Percentiles rank a stretch among this genome's conserved stretches.
phyloP scores from a whole-genome alignment of 2,888 invertebrate genomes.

The Ormia ochracea region DNA sequence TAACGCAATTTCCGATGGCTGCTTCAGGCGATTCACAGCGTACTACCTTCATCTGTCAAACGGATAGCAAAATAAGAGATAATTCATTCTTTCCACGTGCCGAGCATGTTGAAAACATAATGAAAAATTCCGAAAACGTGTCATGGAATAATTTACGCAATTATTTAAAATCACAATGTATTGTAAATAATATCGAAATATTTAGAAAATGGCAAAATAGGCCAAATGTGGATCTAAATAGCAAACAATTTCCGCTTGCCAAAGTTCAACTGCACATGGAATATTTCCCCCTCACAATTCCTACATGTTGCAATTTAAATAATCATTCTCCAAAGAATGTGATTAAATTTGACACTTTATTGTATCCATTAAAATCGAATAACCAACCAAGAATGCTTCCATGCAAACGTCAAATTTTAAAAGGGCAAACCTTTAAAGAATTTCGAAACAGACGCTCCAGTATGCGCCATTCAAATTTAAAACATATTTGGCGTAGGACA shows the following conservation, averaged over 20 bases:
- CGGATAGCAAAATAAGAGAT: slow-evolving; percentile 9
- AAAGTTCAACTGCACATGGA: not conserved
- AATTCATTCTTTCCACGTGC: slow-evolving; percentile 35
- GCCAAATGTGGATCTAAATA: not conserved
- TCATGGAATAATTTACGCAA: not conserved
- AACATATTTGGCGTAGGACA: not conserved
- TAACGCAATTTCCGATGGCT: slow-evolving; percentile 38
- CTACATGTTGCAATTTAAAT: not conserved
- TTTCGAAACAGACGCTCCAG: not conserved
- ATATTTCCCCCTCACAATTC: slow-evolving; percentile 21
- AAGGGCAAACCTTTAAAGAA: not conserved
- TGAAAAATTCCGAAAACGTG: not conserved
- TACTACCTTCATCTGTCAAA: slow-evolving; percentile 35
- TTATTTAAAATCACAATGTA: slow-evolving; percentile 18
- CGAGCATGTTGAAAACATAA: not conserved
- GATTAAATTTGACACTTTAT: not conserved
- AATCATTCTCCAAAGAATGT: not conserved
- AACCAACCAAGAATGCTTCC: not conserved
- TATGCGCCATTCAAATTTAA: not conserved
- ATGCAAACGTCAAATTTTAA: not conserved
- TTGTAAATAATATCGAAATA: slow-evolving; percentile 34
- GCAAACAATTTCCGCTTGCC: slow-evolving; percentile 33
- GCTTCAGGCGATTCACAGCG: slow-evolving; percentile 5
- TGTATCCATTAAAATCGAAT: not conserved
- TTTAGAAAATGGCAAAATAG: not conserved